A percentile compares a stretch with the other conserved stretches of the same genome.
phyloP scores from a whole-genome alignment of 2,113 vertebrate genomes.

The Cavia porcellus region DNA sequence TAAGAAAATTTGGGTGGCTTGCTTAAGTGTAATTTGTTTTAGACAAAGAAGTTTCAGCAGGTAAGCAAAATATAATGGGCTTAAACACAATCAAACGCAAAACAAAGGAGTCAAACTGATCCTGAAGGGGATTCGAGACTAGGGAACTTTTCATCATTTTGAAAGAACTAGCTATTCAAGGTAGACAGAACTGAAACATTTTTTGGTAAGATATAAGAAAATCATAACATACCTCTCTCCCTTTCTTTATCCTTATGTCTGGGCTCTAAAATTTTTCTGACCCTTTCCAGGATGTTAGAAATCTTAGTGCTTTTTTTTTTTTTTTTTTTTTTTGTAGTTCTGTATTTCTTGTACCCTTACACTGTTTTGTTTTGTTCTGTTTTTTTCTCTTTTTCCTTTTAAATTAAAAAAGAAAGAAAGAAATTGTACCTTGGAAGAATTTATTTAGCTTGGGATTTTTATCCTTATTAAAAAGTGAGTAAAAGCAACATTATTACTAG shows the following conservation, averaged over 20 bases:
- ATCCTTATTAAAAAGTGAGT: not conserved
- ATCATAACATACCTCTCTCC: not conserved
- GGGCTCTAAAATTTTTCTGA: not conserved
- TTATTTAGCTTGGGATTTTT: not conserved
- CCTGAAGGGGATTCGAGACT: not conserved
- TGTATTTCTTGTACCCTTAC: too few species aligned
- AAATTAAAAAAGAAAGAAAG: too few species aligned
- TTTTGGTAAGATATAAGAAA: not conserved
- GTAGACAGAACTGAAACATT: not conserved
- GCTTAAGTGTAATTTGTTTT: slow-evolving; percentile 48
- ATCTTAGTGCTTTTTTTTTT: too few species aligned
- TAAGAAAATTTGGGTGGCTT: not conserved
- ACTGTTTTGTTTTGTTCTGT: too few species aligned
- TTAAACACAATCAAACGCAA: not conserved
- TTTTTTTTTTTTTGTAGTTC: too few species aligned
- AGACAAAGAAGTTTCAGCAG: slow-evolving; percentile 12
- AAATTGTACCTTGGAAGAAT: not conserved
- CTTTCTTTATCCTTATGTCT: not conserved
- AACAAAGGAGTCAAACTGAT: not conserved
- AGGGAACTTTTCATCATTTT: not conserved
- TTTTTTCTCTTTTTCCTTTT: too few species aligned
- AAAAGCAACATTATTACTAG: not conserved
- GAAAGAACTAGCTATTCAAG: not conserved
- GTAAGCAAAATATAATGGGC: slow-evolving; percentile 38
- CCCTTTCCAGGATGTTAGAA: not conserved